Conservation (phyloP, 2,797 vertebrate species). For the Muraenolepis orangiensis region DNA sequence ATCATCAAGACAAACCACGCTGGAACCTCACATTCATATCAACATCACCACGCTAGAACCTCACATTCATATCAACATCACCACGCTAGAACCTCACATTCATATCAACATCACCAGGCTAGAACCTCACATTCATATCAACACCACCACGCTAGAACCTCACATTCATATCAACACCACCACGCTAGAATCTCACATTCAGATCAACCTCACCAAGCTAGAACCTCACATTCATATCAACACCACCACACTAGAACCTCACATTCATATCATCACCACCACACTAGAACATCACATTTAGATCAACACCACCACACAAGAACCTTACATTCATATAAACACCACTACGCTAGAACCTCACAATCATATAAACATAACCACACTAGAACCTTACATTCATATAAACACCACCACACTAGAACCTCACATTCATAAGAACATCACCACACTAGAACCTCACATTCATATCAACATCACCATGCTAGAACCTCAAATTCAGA, state of each 20-base stretch:
- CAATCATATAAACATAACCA: background rate
- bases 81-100: background rate
- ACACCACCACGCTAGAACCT: background rate
- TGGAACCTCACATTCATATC: background rate
- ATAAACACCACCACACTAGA: no score
- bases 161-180: background rate
- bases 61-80: background rate
- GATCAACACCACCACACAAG: background rate
- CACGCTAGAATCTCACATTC: no score
- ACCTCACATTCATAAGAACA: no score
- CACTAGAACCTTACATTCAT: no score
- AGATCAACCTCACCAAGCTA: no score
- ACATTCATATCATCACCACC: no score
- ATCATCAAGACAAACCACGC: background rate
- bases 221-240: no score
- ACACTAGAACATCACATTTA: no score
- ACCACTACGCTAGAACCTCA: background rate
- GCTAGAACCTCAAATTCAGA: no score
- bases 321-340: background rate
- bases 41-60: background rate
- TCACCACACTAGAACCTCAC: no score
- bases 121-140: background rate
- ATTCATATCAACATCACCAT: no score
- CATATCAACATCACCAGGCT: background rate
- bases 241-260: no score